Conservation (phyloP, 2,888 invertebrate genomes). For the Uloborus plumipes region DNA sequence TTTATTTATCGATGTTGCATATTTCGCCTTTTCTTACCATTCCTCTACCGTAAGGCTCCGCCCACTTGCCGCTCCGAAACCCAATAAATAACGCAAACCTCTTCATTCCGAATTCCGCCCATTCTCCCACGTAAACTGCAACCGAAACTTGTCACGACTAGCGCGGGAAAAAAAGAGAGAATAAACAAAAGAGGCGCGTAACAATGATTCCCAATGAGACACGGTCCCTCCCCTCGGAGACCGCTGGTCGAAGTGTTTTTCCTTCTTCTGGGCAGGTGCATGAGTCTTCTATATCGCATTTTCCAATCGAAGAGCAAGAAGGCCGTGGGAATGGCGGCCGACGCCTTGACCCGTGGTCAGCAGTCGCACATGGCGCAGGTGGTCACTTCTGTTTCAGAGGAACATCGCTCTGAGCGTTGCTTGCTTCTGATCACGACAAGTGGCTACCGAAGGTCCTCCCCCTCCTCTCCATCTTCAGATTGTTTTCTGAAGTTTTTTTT, state of each 20-base stretch:
- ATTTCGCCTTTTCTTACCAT: not conserved
- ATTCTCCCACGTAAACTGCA: not conserved
- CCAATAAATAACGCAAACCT: constrained; percentile 6
- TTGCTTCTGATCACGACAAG: constrained; percentile 53
- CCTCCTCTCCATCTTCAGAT: not conserved
- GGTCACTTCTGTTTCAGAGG: constrained; percentile 62
- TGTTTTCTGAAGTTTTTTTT: too few species aligned
- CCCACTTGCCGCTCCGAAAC: not conserved
- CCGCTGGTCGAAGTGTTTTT: too few species aligned
- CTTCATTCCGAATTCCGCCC: not conserved
- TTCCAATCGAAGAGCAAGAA: constrained; percentile 45
- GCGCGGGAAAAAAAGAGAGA: not conserved
- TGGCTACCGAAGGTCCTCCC: constrained; percentile 32
- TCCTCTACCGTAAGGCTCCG: not conserved
- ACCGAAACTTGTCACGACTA: constrained; percentile 5
- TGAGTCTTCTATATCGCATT: not conserved
- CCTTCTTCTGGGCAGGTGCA: constrained; percentile 12
- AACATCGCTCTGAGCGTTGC: constrained; percentile 2
- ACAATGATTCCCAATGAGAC: constrained; percentile 15
- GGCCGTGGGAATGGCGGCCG: constrained; percentile 1
- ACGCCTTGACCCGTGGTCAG: constrained; percentile 61
- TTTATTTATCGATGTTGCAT: too few species aligned
- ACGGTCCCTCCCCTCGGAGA: not conserved
- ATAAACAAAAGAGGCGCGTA: not conserved
- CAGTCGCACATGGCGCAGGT: constrained; percentile 54